Percentiles rank a stretch among this genome's conserved stretches.
Evolutionary conservation across 1,140 invertebrate genomes (phyloP).

Genomic region (Mesaphorura yosii): DNA sequence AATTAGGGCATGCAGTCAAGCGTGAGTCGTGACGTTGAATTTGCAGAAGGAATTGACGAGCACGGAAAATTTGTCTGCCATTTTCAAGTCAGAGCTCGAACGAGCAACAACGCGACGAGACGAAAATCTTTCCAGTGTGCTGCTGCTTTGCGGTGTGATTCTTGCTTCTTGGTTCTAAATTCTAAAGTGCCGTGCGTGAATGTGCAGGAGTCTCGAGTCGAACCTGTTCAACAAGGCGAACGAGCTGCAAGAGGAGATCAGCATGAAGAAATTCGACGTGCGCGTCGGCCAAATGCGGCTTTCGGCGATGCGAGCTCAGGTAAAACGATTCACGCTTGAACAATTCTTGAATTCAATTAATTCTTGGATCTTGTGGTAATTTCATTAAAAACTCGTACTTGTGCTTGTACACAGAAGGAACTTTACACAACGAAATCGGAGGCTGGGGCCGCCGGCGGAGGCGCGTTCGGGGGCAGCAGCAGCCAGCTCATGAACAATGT

Average conservation of each 20-base stretch:
- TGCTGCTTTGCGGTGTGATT: no score
- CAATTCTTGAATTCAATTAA: constrained; percentile 1
- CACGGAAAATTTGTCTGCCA: no score
- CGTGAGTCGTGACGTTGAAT: no score
- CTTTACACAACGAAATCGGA: constrained; percentile 4
- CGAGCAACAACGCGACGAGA: no score
- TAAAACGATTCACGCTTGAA: constrained; percentile 10
- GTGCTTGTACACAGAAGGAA: not conserved
- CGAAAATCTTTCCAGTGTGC: no score
- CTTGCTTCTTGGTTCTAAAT: no score
- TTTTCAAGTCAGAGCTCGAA: no score
- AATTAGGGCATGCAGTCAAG: no score
- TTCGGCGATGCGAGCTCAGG: constrained; percentile 50
- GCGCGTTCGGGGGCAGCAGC: not conserved
- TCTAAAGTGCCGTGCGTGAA: no score
- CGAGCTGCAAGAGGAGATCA: constrained; percentile 88
- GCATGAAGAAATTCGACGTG: constrained; percentile 83
- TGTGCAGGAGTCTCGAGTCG: constrained; percentile 62
- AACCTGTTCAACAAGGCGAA: constrained; percentile 84
- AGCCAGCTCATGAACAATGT: no score
- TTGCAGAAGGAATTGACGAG: no score
- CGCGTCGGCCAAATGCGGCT: constrained; percentile 80
- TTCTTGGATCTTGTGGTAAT: not conserved
- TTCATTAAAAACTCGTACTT: not conserved
- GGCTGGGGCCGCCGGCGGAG: not conserved